Conservation (phyloP, 2,888 invertebrate genomes). For the Drosophila melanosoma region DNA sequence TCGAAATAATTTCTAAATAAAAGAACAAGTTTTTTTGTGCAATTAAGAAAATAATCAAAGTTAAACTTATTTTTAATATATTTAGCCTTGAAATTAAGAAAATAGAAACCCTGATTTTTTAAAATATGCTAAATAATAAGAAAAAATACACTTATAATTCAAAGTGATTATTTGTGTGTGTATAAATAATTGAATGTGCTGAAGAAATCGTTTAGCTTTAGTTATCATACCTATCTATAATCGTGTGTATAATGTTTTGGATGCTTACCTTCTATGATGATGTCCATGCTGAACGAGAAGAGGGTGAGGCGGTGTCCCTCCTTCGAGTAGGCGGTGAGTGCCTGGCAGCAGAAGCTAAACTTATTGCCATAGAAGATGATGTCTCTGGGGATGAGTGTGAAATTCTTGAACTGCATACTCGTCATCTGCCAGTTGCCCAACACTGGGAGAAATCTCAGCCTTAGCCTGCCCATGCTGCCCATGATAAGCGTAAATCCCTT, state of each 20-base stretch:
- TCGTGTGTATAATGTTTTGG: background rate
- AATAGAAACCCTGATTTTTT: background rate
- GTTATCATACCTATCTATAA: too few relatives aligned
- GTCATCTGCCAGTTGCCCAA: conserved; percentile 50
- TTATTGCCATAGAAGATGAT: conserved; percentile 25
- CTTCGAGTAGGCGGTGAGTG: conserved; percentile 20
- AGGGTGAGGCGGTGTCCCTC: conserved; percentile 20
- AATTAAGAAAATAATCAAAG: too few relatives aligned
- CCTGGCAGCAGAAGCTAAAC: conserved; percentile 52
- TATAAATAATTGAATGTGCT: too few relatives aligned
- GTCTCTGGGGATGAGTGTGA: conserved; percentile 22
- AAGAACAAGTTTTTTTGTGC: too few relatives aligned
- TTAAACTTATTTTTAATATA: too few relatives aligned
- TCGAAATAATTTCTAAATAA: background rate
- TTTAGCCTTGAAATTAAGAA: background rate
- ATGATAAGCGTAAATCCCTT: conserved; percentile 28
- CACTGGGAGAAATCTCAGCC: conserved; percentile 6
- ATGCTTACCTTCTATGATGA: conserved; percentile 34
- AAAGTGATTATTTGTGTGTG: too few relatives aligned
- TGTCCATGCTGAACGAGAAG: conserved; percentile 42
- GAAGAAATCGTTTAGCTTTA: too few relatives aligned
- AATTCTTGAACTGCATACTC: background rate
- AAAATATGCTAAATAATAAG: too few relatives aligned
- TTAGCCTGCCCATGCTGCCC: conserved; percentile 3
- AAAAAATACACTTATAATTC: too few relatives aligned